Base-by-base conservation (phyloP, 1,140 invertebrate species). In the Rhysida immarginata region DNA sequence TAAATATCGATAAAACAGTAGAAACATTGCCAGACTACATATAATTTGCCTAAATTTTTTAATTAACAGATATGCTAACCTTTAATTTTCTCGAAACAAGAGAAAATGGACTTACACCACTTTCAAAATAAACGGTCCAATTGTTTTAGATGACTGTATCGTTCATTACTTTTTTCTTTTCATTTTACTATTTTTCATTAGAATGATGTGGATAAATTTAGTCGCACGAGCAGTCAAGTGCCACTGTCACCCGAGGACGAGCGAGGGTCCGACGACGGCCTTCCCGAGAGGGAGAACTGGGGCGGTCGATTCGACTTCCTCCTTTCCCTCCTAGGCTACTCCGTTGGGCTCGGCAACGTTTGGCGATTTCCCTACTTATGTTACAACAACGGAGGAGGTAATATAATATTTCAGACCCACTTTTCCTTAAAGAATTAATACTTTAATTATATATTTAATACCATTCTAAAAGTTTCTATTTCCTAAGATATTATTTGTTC, bases 341-440 rank as follows among this genome's bases (percentile, higher is more conserved):
- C 74, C n/a, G 75, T 77, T 0, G 75, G 75, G 42, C 56, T 66
- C n/a, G 67, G 64, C 26, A 59, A 68, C 24, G 58, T 66, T 23
- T 61, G 62, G 61, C 35, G 61, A 60, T 86, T 87, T 69, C 84
- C 84, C 23, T 85, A 85, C 63, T 74, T 85, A 18, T 85, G 83
- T 68, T 87, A 85, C 66, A 80, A 80, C 60, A 85, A 86, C 65
- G 84, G 84, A 1, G 84, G 84, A 59, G 84, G 84, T 85, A 68
- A 77, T 75, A 72, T n/a, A n/a, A n/a, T n/a, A n/a, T n/a, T n/a
- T n/a, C n/a, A n/a, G n/a, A n/a, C n/a, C n/a, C n/a, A n/a, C n/a
- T n/a, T n/a, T n/a, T n/a, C n/a, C n/a, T n/a, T n/a, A 26, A 42
- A 11, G 8, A 46, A 23, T 13, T 46, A 8, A 29, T 26, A 53